Base-by-base conservation (phyloP, 2,888 invertebrate genomes). In the Sarcophaga variegata region DNA sequence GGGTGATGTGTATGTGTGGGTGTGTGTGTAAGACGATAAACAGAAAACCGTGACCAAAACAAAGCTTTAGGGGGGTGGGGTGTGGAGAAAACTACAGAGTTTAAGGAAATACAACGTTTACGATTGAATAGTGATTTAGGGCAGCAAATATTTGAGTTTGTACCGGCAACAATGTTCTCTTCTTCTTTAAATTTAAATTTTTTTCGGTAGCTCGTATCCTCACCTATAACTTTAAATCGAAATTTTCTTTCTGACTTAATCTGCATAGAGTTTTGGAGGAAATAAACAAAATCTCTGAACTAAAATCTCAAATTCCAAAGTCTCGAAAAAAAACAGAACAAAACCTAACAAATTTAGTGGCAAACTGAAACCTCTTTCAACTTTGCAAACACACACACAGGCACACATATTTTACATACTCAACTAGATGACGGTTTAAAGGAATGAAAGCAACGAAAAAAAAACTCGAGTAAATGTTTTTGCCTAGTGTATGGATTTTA, bases 31-130 rank as follows among this genome's bases (percentile, higher is more conserved):
- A 71, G 74, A 25, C 81, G 74, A 64, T 66, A 78, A 84, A 67
- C 70, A 71, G 63, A 84, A 87, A 87, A 76, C 78, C 84, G 81
- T 84, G 84, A 76, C 75, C 81, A 81, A 81, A 87, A 83, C 86
- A 66, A 71, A 77, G 77, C 60, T 77, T 71, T 49, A 37, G 6
- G 6, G 37, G 37, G 6, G 6, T 37, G 37, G 1, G 6, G 27
- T 5, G 6, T 27, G 37, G 37, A 37, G 37, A 37, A 37, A 37
- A 37, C 37, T 37, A 6, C 6, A 37, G 37, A 37, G 37, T 37
- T 37, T 37, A 37, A 37, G 37, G 37, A 37, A 37, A 37, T 37
- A 37, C 37, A 37, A 37, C 37, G 37, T 37, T 37, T 37, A 8
- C 37, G 37, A 37, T 37, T 37, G 37, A 37, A 37, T 37, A 37